A percentile compares a stretch with the other conserved stretches of the same genome.
These are phyloP conservation scores for Melanotaenia trifasciata DNA, from an alignment of 2,797 vertebrate genomes.

Conservation along the genomic window DNA sequence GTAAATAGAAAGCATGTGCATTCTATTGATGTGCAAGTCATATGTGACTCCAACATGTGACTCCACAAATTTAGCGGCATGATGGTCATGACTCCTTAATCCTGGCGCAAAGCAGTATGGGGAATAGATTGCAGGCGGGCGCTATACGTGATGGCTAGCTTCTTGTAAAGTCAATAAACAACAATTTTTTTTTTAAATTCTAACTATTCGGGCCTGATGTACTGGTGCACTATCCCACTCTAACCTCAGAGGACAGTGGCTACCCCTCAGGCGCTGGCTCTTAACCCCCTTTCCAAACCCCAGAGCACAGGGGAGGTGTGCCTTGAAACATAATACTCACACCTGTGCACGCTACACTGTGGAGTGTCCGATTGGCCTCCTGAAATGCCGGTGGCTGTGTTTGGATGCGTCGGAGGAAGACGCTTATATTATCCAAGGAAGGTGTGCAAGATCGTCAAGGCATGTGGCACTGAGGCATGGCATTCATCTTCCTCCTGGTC, in stretches of 20 bases:
- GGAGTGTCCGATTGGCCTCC: not conserved
- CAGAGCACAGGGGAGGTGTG: not conserved
- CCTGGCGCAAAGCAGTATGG: not conserved
- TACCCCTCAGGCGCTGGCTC: not conserved
- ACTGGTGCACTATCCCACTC: not conserved
- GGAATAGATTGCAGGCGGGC: not conserved
- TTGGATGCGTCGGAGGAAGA: not conserved
- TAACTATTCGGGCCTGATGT: too few species aligned
- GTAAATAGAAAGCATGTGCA: not conserved
- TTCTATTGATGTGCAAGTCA: not conserved
- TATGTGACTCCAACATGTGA: not conserved
- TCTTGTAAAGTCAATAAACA: too few species aligned
- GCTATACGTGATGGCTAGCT: not conserved
- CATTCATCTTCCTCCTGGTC: too few species aligned
- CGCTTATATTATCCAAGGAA: not conserved
- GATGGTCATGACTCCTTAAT: not conserved
- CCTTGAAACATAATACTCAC: not conserved
- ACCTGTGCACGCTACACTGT: not conserved
- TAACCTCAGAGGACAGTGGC: not conserved
- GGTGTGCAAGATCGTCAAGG: not conserved
- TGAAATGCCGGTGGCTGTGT: not conserved
- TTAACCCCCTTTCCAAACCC: not conserved
- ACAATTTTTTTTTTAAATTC: too few species aligned
- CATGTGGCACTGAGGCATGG: too few species aligned
- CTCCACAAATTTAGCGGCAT: not conserved